Evolutionary conservation across 2,797 vertebrate species (phyloP).

Genomic region (Hydrocynus forskahlii): DNA sequence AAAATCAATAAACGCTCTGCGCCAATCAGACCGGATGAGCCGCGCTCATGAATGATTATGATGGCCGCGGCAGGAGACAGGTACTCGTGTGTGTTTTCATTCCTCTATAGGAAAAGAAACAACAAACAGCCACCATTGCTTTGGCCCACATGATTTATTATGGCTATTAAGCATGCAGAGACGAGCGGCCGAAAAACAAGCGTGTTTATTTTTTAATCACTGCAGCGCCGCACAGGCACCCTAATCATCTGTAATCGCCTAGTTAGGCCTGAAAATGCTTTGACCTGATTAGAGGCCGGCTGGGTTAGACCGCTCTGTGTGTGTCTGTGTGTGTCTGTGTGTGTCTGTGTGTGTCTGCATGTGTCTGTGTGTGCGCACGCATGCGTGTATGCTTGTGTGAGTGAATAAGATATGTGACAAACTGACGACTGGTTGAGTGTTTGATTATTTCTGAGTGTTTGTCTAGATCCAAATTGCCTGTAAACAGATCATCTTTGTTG

Average conservation of each 20-base stretch:
- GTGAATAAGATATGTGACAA: constrained; percentile 12
- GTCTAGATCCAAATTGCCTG: neutral
- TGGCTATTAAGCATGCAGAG: constrained; percentile 63
- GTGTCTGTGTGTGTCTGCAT: constrained; percentile 7
- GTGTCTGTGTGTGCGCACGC: neutral
- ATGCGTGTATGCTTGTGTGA: neutral
- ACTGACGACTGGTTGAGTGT: constrained; percentile 10
- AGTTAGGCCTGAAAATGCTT: constrained; percentile 53
- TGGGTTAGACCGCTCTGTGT: constrained; percentile 60
- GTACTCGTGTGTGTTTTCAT: constrained; percentile 56
- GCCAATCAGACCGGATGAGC: constrained; percentile 51
- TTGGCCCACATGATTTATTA: constrained; percentile 59
- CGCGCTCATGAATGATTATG: constrained; percentile 50
- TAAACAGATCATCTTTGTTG: constrained; percentile 15
- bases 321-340: constrained; percentile 5
- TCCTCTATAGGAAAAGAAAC: constrained; percentile 55
- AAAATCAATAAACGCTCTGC: constrained; percentile 36
- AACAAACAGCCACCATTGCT: constrained; percentile 53
- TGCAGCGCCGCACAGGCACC: constrained; percentile 43
- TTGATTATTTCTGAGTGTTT: constrained; percentile 24
- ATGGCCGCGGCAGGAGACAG: constrained; percentile 52
- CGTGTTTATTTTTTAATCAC: constrained; percentile 65
- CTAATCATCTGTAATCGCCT: constrained; percentile 61
- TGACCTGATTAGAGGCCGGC: constrained; percentile 55
- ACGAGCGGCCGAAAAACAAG: constrained; percentile 66